phyloP scores from a whole-genome alignment of 2,113 vertebrate species.

The Clarias gariepinus region DNA sequence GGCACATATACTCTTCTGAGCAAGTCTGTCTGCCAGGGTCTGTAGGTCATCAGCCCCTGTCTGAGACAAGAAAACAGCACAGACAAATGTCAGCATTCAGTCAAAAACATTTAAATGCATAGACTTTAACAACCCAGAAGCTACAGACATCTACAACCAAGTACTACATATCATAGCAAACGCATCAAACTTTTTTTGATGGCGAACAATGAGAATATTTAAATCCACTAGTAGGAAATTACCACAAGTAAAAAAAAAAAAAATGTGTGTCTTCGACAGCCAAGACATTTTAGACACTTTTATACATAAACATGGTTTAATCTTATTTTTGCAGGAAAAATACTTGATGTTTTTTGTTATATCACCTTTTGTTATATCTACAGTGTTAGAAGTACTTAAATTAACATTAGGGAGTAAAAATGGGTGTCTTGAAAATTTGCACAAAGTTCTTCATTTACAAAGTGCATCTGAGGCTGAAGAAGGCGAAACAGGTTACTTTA shows the following conservation, averaged over 20 bases:
- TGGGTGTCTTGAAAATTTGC: no score
- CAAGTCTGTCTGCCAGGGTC: constrained; percentile 91
- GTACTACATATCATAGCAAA: background rate
- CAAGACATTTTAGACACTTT: background rate
- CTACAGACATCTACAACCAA: background rate
- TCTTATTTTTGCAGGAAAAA: background rate
- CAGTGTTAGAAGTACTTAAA: background rate
- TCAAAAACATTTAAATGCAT: background rate
- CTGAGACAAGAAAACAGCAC: constrained; percentile 64
- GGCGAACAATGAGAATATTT: background rate
- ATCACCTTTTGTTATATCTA: background rate
- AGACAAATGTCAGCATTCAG: background rate
- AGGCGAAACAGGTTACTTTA: background rate
- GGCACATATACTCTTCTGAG: constrained; percentile 91
- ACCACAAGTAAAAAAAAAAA: background rate
- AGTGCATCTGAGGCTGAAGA: background rate
- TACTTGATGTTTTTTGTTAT: background rate
- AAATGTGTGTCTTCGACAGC: background rate
- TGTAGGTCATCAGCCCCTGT: constrained; percentile 87
- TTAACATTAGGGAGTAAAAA: background rate
- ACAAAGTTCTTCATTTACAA: background rate
- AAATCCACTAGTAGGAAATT: background rate
- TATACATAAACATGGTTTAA: background rate
- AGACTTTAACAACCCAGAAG: background rate
- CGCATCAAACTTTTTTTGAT: background rate